Evolutionary conservation across 2,113 vertebrate species (phyloP).

Genomic region (Ceuthmochares aereus): DNA sequence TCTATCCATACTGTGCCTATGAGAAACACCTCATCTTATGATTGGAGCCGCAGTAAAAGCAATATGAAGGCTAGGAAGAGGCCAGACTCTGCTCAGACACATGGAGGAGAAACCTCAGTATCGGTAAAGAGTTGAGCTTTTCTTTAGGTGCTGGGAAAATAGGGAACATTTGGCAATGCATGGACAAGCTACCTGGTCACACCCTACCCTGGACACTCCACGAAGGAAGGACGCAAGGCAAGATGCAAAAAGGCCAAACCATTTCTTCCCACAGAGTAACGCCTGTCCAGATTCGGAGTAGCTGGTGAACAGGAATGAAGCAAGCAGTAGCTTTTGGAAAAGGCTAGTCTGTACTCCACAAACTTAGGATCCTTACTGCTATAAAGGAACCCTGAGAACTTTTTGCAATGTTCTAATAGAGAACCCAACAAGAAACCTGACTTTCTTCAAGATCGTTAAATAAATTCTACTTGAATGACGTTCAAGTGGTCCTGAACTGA

Average conservation of each 20-base stretch:
- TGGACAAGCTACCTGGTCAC: rapidly evolving
- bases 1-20: background rate
- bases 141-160: background rate
- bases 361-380: background rate
- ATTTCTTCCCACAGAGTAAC: background rate
- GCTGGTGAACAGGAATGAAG: background rate
- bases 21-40: background rate
- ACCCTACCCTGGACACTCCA: background rate
- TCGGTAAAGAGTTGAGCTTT: background rate
- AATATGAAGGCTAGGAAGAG: background rate
- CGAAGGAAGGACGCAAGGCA: background rate
- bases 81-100: background rate
- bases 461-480: background rate
- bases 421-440: background rate
- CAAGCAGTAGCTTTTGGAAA: background rate
- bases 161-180: rapidly evolving
- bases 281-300: background rate
- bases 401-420: rapidly evolving
- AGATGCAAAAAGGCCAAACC: background rate
- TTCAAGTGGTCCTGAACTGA: background rate
- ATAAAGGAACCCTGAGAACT: background rate
- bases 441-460: background rate
- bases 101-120: background rate
- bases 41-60: background rate
- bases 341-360: background rate